These are phyloP conservation scores for Garrulus glandarius DNA, from an alignment of 2,797 vertebrate genomes.

Conservation along the genomic window DNA sequence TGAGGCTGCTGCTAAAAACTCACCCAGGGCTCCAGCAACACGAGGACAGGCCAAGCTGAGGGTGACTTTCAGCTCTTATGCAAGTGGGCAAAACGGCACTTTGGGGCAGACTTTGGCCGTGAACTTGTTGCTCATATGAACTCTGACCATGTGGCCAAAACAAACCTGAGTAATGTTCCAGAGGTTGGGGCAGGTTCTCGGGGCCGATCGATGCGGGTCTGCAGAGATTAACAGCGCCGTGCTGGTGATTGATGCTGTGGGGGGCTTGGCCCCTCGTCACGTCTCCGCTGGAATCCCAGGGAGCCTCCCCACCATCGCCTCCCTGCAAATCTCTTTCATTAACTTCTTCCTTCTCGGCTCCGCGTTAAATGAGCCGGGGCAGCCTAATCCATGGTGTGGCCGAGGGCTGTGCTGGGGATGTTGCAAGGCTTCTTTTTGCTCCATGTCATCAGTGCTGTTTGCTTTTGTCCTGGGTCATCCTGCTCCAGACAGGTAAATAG, in stretches of 20 bases:
- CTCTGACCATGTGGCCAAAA: conserved; percentile 7
- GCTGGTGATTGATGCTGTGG: not conserved
- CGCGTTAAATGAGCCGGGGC: not conserved
- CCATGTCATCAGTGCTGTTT: not conserved
- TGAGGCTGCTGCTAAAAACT: not conserved
- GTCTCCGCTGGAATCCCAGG: not conserved
- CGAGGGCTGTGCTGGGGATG: not conserved
- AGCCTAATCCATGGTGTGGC: not conserved
- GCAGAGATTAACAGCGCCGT: not conserved
- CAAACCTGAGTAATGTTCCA: not conserved
- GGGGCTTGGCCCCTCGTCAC: not conserved
- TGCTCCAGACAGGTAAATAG: conserved; percentile 40
- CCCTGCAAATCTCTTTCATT: not conserved
- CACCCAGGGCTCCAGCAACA: not conserved
- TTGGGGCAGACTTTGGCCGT: conserved; percentile 18
- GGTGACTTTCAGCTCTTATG: not conserved
- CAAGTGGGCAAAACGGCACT: not conserved
- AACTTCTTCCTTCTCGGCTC: not conserved
- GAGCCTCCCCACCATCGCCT: not conserved
- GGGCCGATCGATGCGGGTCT: not conserved
- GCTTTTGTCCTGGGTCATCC: not conserved
- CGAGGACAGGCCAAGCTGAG: not conserved
- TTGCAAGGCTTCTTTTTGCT: conserved; percentile 18
- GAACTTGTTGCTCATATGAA: conserved; percentile 6
- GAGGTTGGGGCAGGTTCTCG: not conserved